Conservation (phyloP, 2,797 vertebrate genomes). For the Aeoliscus strigatus region DNA sequence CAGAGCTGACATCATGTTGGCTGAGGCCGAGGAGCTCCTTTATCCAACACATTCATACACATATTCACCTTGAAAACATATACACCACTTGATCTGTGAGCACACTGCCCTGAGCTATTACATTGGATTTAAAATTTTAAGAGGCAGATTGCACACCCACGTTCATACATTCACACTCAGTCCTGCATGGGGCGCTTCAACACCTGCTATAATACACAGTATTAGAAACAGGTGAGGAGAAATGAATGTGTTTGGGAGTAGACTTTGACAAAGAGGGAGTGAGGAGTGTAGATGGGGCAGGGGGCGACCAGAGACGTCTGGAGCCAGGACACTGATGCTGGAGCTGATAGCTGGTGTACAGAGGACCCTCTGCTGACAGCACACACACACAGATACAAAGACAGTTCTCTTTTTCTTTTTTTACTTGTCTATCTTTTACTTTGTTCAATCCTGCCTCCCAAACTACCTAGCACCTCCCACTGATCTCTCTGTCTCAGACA, state of each 20-base stretch:
- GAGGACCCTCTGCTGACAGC: conserved; percentile 47
- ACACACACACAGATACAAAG: conserved; percentile 11
- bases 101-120: conserved; percentile 21
- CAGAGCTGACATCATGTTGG: no score
- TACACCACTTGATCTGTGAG: no score
- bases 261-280: no score
- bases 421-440: conserved; percentile 22
- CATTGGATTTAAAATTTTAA: conserved; percentile 21
- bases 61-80: no score
- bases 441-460: conserved; percentile 11
- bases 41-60: no score
- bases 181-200: conserved; percentile 13
- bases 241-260: no score
- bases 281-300: conserved; percentile 20
- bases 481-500: conserved; percentile 40
- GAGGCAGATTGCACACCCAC: conserved; percentile 21
- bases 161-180: conserved; percentile 22
- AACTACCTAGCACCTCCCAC: conserved; percentile 12
- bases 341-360: conserved; percentile 63
- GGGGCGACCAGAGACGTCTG: conserved; percentile 64
- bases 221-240: no score
- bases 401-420: conserved; percentile 7
- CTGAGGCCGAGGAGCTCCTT: no score
- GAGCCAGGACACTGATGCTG: conserved; percentile 75
- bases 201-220: conserved; percentile 48